These are phyloP conservation scores for Protonibea diacanthus DNA, from an alignment of 2,797 vertebrate species.

Conservation along the genomic window DNA sequence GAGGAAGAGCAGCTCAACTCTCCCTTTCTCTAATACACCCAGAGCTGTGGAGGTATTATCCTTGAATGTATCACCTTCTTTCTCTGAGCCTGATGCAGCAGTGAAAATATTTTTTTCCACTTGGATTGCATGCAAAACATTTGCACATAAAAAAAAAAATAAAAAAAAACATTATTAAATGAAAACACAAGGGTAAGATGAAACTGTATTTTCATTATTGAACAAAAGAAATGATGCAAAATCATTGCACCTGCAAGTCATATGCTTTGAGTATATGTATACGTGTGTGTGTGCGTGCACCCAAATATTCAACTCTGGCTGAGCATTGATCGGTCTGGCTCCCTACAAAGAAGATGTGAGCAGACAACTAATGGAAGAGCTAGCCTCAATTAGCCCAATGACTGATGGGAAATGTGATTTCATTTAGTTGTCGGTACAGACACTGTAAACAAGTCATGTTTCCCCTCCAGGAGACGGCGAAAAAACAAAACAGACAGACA, in stretches of 20 bases:
- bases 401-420: slow-evolving; percentile 81
- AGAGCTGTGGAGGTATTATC: slow-evolving; percentile 50
- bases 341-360: slow-evolving; percentile 75
- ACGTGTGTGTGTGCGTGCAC: slow-evolving; percentile 4
- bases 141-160: slow-evolving; percentile 3
- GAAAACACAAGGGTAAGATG: slow-evolving; percentile 1
- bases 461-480: slow-evolving; percentile 49
- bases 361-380: slow-evolving; percentile 77
- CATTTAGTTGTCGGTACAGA: slow-evolving; percentile 69
- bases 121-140: slow-evolving; percentile 25
- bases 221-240: slow-evolving; percentile 35
- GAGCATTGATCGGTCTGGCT: slow-evolving; percentile 74
- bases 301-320: slow-evolving; percentile 52
- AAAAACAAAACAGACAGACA: slow-evolving; percentile 13
- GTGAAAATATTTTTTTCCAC: slow-evolving; percentile 18
- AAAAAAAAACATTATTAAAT: slow-evolving; percentile 7
- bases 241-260: slow-evolving; percentile 39
- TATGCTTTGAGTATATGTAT: slow-evolving; percentile 15
- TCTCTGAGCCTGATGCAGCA: slow-evolving; percentile 20
- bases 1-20: slow-evolving; percentile 66
- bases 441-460: slow-evolving; percentile 78
- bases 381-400: slow-evolving; percentile 78
- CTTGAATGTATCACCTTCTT: slow-evolving; percentile 48
- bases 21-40: slow-evolving; percentile 57
- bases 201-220: slow-evolving; percentile 12